Conservation (phyloP, 2,888 invertebrate genomes). For the Uloborus plumipes region DNA sequence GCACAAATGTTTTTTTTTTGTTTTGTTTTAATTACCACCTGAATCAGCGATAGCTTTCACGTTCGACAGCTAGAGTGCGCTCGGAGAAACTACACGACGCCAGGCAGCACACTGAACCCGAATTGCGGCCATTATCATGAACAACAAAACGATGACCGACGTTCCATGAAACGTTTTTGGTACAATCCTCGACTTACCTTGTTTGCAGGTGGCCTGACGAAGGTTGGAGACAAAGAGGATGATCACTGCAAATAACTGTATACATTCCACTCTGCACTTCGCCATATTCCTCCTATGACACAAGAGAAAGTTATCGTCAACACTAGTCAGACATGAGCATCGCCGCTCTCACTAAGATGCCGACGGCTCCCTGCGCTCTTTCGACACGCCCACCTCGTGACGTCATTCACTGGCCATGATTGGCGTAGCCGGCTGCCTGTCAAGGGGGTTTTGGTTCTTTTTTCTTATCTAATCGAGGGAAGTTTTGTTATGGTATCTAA, state of each 20-base stretch:
- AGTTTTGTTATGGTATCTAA: too few relatives aligned
- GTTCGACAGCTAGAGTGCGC: constrained; percentile 48
- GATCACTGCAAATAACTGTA: constrained; percentile 39
- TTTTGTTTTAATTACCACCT: too few relatives aligned
- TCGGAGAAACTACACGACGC: constrained; percentile 38
- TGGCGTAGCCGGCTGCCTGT: constrained; percentile 37
- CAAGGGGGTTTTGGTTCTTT: not conserved
- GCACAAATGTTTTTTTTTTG: too few relatives aligned
- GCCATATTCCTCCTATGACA: constrained; percentile 50
- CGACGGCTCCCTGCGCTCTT: constrained; percentile 44
- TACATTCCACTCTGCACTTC: constrained; percentile 52
- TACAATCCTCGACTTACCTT: constrained; percentile 39
- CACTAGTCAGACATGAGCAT: constrained; percentile 47
- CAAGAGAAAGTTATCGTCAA: constrained; percentile 30
- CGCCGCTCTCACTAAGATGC: constrained; percentile 20
- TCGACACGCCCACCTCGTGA: constrained; percentile 53
- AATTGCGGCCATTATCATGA: constrained; percentile 51
- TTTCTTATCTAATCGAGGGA: too few relatives aligned
- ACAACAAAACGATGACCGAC: not conserved
- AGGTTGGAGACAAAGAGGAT: constrained; percentile 18
- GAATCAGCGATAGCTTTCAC: constrained; percentile 12
- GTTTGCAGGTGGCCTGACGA: constrained; percentile 35
- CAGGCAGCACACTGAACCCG: constrained; percentile 53
- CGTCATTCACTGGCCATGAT: constrained; percentile 18
- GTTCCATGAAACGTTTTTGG: not conserved